Evolutionary conservation across 2,888 invertebrate species (phyloP).

Genomic region (Dexiosoma caninum): DNA sequence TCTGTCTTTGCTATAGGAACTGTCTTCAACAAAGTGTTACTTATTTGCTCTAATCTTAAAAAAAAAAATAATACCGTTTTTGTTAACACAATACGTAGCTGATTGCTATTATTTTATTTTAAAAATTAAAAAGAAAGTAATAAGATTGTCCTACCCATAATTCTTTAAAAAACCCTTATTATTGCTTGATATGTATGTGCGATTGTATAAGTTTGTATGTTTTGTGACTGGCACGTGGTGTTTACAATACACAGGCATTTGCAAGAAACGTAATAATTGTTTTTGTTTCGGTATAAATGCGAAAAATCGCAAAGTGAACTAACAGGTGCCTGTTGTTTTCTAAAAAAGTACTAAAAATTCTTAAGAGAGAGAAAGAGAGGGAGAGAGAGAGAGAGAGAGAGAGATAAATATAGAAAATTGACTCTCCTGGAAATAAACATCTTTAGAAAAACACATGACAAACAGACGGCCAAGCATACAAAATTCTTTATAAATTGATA

Average conservation of each 20-base stretch:
- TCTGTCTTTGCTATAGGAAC: no score
- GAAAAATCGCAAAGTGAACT: slow-evolving; percentile 48
- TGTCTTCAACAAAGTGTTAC: no score
- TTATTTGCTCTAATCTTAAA: no score
- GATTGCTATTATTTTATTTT: slow-evolving; percentile 2
- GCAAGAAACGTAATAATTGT: slow-evolving; percentile 21
- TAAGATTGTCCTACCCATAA: not conserved
- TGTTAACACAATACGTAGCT: not conserved
- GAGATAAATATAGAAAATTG: no score
- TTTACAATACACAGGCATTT: slow-evolving; percentile 34
- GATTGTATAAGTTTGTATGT: not conserved
- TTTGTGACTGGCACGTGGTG: slow-evolving; percentile 54
- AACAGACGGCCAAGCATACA: no score
- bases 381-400: no score
- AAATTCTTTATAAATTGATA: slow-evolving; percentile 16
- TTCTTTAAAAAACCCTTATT: slow-evolving; percentile 24
- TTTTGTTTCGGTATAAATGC: not conserved
- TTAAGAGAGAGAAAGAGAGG: not conserved
- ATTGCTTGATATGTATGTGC: slow-evolving; percentile 10
- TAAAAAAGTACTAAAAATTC: slow-evolving; percentile 37
- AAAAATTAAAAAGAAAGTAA: not conserved
- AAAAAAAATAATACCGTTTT: no score
- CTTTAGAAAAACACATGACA: no score
- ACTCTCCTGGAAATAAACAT: no score
- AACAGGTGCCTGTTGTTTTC: slow-evolving; percentile 67